phyloP scores from a whole-genome alignment of 1,140 invertebrate species.

The Phocides pigmalion region DNA sequence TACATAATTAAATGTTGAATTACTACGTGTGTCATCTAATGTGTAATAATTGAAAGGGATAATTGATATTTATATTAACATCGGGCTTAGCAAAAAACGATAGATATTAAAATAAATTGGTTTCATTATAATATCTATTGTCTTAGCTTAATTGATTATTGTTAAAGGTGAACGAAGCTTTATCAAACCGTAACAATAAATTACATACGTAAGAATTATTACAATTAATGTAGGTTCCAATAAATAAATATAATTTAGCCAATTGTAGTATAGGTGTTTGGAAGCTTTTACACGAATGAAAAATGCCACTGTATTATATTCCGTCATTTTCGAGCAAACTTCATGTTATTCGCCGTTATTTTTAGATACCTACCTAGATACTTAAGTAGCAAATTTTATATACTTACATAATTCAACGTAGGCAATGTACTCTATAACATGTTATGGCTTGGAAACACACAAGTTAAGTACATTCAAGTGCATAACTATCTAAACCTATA shows the following conservation, averaged over 20 bases:
- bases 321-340: slow-evolving; percentile 61
- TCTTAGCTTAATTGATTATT: slow-evolving; percentile 31
- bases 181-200: slow-evolving; percentile 77
- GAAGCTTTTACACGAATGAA: slow-evolving; percentile 79
- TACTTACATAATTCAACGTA: slow-evolving; percentile 36
- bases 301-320: slow-evolving; percentile 73
- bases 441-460: slow-evolving; percentile 3
- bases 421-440: slow-evolving; percentile 18
- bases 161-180: slow-evolving; percentile 64
- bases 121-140: slow-evolving; percentile 5
- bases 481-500: neutral
- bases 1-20: too few species aligned
- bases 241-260: slow-evolving; percentile 56
- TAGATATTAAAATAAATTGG: slow-evolving; percentile 20
- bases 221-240: slow-evolving; percentile 50
- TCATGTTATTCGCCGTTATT: slow-evolving; percentile 56
- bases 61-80: slow-evolving; percentile 1
- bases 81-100: slow-evolving; percentile 3
- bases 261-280: slow-evolving; percentile 74
- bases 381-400: slow-evolving; percentile 73
- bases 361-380: slow-evolving; percentile 49
- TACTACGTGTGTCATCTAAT: too few species aligned
- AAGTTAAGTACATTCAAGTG: slow-evolving; percentile 19
- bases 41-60: neutral
- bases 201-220: slow-evolving; percentile 74